A percentile compares a stretch with the other conserved stretches of the same genome.
Evolutionary conservation across 2,797 vertebrate species (phyloP).

Genomic region (Lagorchestes hirsutus): DNA sequence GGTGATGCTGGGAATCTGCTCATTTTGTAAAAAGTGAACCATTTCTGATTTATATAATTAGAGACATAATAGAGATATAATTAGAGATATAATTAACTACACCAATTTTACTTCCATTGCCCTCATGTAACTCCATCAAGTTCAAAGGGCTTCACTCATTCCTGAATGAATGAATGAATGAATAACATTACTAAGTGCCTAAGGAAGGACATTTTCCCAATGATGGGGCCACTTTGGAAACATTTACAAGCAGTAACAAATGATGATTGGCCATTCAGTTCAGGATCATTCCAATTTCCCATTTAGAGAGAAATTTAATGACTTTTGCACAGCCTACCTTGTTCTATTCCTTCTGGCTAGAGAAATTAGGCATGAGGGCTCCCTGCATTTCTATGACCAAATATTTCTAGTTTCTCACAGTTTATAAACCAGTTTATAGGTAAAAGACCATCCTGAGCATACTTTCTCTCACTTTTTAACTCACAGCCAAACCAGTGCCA

Average conservation of each 20-base stretch:
- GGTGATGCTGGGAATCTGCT: not conserved
- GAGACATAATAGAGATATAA: slow-evolving; percentile 36
- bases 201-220: not conserved
- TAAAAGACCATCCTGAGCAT: slow-evolving; percentile 8
- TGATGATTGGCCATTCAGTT: slow-evolving; percentile 45
- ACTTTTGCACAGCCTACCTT: slow-evolving; percentile 44
- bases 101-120: slow-evolving; percentile 37
- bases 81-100: not conserved
- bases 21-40: slow-evolving; percentile 3
- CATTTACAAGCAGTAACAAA: slow-evolving; percentile 52
- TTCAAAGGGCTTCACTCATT: slow-evolving; percentile 40
- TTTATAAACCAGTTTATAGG: not conserved
- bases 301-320: slow-evolving; percentile 29
- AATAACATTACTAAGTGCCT: not conserved
- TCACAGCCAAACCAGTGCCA: not conserved
- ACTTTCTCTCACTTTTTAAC: not conserved
- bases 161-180: not conserved
- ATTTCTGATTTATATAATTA: slow-evolving; percentile 59
- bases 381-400: not conserved
- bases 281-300: slow-evolving; percentile 16
- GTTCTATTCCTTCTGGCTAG: slow-evolving; percentile 13
- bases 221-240: slow-evolving; percentile 50
- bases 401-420: not conserved
- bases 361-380: slow-evolving; percentile 24
- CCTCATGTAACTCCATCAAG: slow-evolving; percentile 62